phyloP scores from a whole-genome alignment of 1,140 invertebrate genomes.

The Aricia agestis region DNA sequence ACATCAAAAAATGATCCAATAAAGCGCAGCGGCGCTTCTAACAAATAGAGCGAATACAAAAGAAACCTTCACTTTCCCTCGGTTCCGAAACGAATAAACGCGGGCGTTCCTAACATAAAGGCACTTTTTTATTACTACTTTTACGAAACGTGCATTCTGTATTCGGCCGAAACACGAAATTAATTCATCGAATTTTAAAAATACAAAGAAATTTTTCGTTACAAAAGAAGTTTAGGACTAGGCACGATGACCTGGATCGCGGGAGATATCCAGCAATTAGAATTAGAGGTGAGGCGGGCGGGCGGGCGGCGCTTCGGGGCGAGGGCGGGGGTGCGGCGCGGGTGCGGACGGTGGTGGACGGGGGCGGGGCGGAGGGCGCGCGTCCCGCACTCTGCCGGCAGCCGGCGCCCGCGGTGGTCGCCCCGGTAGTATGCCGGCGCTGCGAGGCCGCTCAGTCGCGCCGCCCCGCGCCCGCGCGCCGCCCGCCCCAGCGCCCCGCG shows the following conservation, averaged over 20 bases:
- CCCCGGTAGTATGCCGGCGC: conserved; percentile 56
- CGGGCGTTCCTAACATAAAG: conserved; percentile 30
- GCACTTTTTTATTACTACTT: conserved; percentile 34
- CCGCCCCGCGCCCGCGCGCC: conserved; percentile 37
- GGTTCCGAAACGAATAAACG: conserved; percentile 10
- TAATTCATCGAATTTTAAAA: conserved; percentile 53
- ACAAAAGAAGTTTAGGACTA: conserved; percentile 49
- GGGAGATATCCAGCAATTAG: conserved; percentile 64
- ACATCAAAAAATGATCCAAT: background rate
- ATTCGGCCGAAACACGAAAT: conserved; percentile 35
- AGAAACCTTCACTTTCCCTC: conserved; percentile 11
- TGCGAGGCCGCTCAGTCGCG: conserved; percentile 47
- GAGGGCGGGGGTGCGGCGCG: conserved; percentile 31
- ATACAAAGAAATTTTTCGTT: conserved; percentile 42
- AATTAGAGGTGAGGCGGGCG: conserved; percentile 50
- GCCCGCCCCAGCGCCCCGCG: conserved; percentile 31
- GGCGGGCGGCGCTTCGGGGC: conserved; percentile 26
- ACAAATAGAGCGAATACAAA: conserved; percentile 14
- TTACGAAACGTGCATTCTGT: conserved; percentile 33
- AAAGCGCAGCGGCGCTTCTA: conserved; percentile 6
- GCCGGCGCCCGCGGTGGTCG: conserved; percentile 37
- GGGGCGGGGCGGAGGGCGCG: conserved; percentile 32
- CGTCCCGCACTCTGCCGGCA: conserved; percentile 35
- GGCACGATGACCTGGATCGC: conserved; percentile 63
- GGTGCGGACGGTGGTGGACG: conserved; percentile 27